Evolutionary conservation across 2,797 vertebrate species (phyloP), one percentile per base, ranked within the genome.

Genomic region (Podarcis siculus): DNA sequence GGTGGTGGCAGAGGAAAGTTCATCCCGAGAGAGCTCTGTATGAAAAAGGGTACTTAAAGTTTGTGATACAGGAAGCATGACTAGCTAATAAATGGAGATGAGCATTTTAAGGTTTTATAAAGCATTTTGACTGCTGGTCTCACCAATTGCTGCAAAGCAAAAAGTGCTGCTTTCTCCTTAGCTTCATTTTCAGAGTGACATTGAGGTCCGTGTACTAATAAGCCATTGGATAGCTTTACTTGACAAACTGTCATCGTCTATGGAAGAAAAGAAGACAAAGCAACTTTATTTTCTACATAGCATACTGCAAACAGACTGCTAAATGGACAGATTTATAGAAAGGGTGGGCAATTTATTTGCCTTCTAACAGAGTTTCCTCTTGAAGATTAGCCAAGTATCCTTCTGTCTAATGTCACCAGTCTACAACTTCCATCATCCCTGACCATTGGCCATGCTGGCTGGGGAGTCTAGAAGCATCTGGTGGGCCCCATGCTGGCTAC

Each of bases 61-160:
- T 45, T 92, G 90, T 93, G 55, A 90, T 91, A 87, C 12, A 87
- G n/a, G 45, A 45, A 78, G 79, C 82, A 58, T 42, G 72, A 73
- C 13, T 6, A 80, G 8, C 4, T 67, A 66, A 85, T 1, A 72
- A 37, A 85, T 5, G 82, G 15, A 82, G 10, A 61, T 8, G 55
- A 64, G 76, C 6, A 79, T 79, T 75, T 71, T 32, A 45, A 55
- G 80, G 39, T 67, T 78, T 37, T 87, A 64, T 69, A 86, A n/a
- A 89, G 55, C 27, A 90, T 35, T 81, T 72, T 42, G 42, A 17
- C 32, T 37, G 42, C 9, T 86, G 78, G 87, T 73, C 96, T 97
- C 97, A 99, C 99, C 98, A 99, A 96, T 87, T 97, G 98, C 80
- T 99, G 98, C 80, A 99, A 97, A 89, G 98, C 98, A 93, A 98